phyloP scores from a whole-genome alignment of 2,888 invertebrate species.

The Amphipyra berbera region DNA sequence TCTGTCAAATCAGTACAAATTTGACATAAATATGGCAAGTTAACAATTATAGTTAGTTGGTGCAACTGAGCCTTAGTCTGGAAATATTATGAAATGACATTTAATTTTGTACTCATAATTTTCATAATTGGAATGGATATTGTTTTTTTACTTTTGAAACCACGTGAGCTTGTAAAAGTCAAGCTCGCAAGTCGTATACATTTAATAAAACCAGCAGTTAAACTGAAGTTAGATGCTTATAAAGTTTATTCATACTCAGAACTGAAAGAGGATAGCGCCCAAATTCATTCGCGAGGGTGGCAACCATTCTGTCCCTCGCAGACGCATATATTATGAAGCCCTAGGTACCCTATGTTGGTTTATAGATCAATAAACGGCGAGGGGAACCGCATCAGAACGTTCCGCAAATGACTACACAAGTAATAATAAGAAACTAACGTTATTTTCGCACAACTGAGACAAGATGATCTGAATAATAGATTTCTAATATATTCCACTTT shows the following conservation, averaged over 20 bases:
- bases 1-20: too few relatives aligned
- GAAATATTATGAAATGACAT: too few relatives aligned
- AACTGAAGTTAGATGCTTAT: too few relatives aligned
- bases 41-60: too few relatives aligned
- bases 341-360: constrained; percentile 76
- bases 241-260: not conserved
- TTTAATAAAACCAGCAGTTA: too few relatives aligned
- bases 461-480: constrained; percentile 48
- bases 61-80: too few relatives aligned
- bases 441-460: constrained; percentile 40
- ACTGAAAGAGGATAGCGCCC: not conserved
- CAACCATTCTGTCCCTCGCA: constrained; percentile 52
- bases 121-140: too few relatives aligned
- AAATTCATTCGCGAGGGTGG: constrained; percentile 40
- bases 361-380: constrained; percentile 76
- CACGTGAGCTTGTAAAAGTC: too few relatives aligned
- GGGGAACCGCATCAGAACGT: constrained; percentile 66
- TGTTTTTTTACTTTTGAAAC: too few relatives aligned
- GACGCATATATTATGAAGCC: constrained; percentile 59
- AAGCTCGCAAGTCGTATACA: too few relatives aligned
- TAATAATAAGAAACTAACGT: constrained; percentile 61
- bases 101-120: too few relatives aligned
- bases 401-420: constrained; percentile 60
- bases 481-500: constrained; percentile 46
- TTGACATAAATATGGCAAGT: too few relatives aligned